Evolutionary conservation across 2,888 invertebrate genomes (phyloP), one percentile per base, ranked within the genome.

Genomic region (Psococerastis gibbosa): DNA sequence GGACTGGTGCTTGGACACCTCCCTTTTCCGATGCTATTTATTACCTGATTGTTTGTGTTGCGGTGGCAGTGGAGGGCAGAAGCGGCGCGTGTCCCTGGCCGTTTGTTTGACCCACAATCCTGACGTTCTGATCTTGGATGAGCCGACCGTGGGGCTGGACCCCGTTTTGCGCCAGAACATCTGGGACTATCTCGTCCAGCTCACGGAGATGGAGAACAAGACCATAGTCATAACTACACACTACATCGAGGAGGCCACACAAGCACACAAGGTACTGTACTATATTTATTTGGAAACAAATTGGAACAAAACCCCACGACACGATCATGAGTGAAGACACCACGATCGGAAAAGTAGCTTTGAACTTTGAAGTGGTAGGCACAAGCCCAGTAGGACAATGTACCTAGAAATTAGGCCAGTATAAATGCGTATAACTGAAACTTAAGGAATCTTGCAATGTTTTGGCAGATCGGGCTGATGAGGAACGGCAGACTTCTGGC

Each of bases 161-260:
- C 66, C 66, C 1, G 50, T 65, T 3, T 53, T 66, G 4, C 44
- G 57, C 32, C 52, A 55, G 48, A 56, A 52, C 48, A 67, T 67
- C 34, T 67, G 67, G 67, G 59, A 62, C 41, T 62, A 66, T 50
- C 51, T 67, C 45, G 52, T 62, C 27, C 53, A 56, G 13, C 56
- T 66, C 38, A 57, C 62, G 2, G 51, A 55, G 22, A 54, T 56
- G 16, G 52, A 56, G 11, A 53, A 58, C 32, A 61, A 60, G 18
- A 66, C 67, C 3, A 63, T 67, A 16, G 59, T 67, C 43, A 64
- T 67, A 44, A 67, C 68, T 4, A 68, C 68, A 3, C 68, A 68
- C 51, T 67, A 68, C 52, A 64, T 67, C 22, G 67, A 68, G 54
- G 67, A 68, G 52, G 67, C 67, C 8, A 52, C 53, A 35, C 57